Base-by-base conservation (phyloP, 92 coral and sea anemone species). In the Palythoa grandis region DNA sequence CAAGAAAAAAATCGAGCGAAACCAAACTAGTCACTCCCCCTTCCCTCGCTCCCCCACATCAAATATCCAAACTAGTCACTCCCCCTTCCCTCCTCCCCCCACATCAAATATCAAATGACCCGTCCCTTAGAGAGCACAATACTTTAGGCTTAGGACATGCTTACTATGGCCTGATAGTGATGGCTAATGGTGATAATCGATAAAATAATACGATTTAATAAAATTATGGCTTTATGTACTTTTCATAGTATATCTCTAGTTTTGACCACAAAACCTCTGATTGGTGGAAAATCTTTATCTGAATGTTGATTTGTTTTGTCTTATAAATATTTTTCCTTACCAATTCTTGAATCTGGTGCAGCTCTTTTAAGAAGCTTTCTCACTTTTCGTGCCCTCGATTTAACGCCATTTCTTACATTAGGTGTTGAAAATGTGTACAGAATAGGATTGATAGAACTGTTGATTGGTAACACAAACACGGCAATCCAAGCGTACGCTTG, bases 401-500 rank as follows among this genome's bases (percentile, higher is more conserved):
- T 66, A 3, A 39, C 23, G 20, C 25, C 17, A 7, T n/a, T 78
- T 17, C 16, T 86, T 24, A 88, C 89, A 22, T 61, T 66, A 0
- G 92, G 84, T 8, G 96, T 93, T 0, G 98, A 95, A 58, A 95
- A 92, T 37, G 98, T 95, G 89, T 95, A 93, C n/a, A 95, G 86
- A 20, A 92, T 52, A 15, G 98, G 98, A 70, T 95, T 95, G 74
- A 95, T 87, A 17, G 98, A 83, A 12, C 94, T 89, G 92, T 95
- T 95, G 6, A 95, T 87, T 1, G 98, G 98, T 25, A 95, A 86
- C 54, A 96, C 98, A 84, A 96, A 94, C 85, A 94, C 98, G 10
- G 98, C 98, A 29, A 94, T 89, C 98, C 98, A 96, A 16, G 92
- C 98, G 76, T 96, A 96, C 0, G 87, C 95, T 48, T 85, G 93